Evolutionary conservation across 2,888 invertebrate species (phyloP), one percentile per base, ranked within the genome.

Genomic region (Periphyllus acericola): DNA sequence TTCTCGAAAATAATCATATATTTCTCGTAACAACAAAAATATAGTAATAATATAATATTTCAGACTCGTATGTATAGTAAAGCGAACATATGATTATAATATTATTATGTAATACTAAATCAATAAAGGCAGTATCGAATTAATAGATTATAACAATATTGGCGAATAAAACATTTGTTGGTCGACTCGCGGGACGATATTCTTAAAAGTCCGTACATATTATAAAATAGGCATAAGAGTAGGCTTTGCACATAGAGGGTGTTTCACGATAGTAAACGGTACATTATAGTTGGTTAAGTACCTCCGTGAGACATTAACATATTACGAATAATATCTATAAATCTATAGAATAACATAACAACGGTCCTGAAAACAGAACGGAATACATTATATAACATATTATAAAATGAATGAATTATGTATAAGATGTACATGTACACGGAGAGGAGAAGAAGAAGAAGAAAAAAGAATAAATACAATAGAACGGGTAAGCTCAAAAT

Each of bases 1-100:
- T 81, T 81, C 29, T 81, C 68, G 52, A 82, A 82, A 82, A 71
- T 68, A 71, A 68, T 81, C 46, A 46, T 82, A 71, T 82, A 81
- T 82, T 81, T 40, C 11, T 76, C 36, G 40, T 11, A 81, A 81
- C 40, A 40, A 81, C 66, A 81, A 81, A 46, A 68, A 71, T 36
- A 74, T 25, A 34, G 36, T 40, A 74, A 74, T 36, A 60, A n/a
- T 3, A n/a, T 55, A 71, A 40, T 81, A 71, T 68, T 81, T 81
- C 68, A 71, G 68, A 81, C 81, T 81, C 80, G n/a, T 29, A 29
- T 40, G 29, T 81, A 40, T 29, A 34, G 52, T 25, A 36, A 79
- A 60, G 40, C 34, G 34, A 34, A 72, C 72, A 34, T 34, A 72
- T 72, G 3, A 72, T 34, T 34, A 32, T 25, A 66, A n/a, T 17